A percentile compares a stretch with the other conserved stretches of the same genome.
Evolutionary conservation across 2,113 vertebrate species (phyloP).

Genomic region (Protomyctophum bolini): DNA sequence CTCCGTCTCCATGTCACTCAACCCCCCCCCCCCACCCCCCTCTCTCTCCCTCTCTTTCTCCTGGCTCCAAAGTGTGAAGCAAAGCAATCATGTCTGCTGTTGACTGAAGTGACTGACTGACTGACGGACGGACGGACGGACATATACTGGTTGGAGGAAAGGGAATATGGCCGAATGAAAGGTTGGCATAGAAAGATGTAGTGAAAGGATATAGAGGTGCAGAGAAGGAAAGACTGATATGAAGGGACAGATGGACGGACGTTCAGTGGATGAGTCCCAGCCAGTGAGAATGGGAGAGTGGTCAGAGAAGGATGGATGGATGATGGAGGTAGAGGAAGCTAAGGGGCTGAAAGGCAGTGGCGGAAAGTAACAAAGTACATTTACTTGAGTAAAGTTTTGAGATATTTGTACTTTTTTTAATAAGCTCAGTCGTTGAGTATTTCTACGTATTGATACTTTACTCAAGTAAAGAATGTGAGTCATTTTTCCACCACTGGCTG

Average conservation of each 20-base stretch:
- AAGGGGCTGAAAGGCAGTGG: too few relatives aligned
- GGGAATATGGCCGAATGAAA: not conserved
- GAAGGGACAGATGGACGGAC: not conserved
- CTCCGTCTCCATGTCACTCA: not conserved
- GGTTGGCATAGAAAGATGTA: not conserved
- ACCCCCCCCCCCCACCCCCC: not conserved
- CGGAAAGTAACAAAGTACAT: too few relatives aligned
- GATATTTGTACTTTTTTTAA: too few relatives aligned
- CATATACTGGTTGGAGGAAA: slow-evolving; percentile 13
- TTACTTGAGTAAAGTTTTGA: too few relatives aligned
- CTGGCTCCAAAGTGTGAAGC: slow-evolving; percentile 36
- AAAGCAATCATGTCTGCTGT: slow-evolving; percentile 29
- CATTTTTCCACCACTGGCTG: too few relatives aligned
- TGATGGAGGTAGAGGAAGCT: not conserved
- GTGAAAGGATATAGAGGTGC: not conserved
- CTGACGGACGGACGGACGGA: slow-evolving; percentile 9
- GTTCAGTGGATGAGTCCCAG: slow-evolving; percentile 5
- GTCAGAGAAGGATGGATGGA: not conserved
- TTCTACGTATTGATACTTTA: too few relatives aligned
- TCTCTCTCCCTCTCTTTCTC: slow-evolving; percentile 3
- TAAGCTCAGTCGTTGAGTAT: too few relatives aligned
- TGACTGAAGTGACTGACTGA: slow-evolving; percentile 11
- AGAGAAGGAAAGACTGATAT: not conserved
- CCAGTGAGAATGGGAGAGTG: not conserved
- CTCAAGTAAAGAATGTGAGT: too few relatives aligned